These are phyloP conservation scores for Spodoptera exigua DNA, from an alignment of 2,888 invertebrate genomes.

Conservation along the genomic window DNA sequence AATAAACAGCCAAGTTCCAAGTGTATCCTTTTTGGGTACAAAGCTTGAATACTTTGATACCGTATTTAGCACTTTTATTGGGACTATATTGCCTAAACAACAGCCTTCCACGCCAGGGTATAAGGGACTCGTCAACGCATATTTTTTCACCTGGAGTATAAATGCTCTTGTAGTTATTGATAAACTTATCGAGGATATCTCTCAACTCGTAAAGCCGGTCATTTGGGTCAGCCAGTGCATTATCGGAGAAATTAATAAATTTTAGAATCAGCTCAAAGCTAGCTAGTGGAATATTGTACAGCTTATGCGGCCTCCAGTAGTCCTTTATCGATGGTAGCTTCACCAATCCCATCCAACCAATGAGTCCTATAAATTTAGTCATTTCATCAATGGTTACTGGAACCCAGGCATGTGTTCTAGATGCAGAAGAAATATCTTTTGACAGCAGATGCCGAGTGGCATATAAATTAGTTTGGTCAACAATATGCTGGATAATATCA, in stretches of 20 bases:
- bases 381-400: constrained; percentile 38
- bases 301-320: constrained; percentile 37
- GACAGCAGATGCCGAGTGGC: not conserved
- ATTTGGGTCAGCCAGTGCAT: constrained; percentile 24
- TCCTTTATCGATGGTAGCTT: constrained; percentile 49
- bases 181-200: constrained; percentile 41
- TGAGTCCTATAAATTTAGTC: constrained; percentile 25
- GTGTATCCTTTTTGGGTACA: constrained; percentile 57
- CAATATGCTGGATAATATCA: not conserved
- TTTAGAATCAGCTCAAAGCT: constrained; percentile 44
- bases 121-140: constrained; percentile 15
- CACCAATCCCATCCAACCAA: no score
- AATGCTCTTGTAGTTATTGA: constrained; percentile 34
- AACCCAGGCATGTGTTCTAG: constrained; percentile 17
- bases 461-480: not conserved
- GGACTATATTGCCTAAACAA: constrained; percentile 38
- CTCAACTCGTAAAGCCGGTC: constrained; percentile 35
- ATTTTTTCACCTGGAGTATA: constrained; percentile 35
- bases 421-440: not conserved
- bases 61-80: constrained; percentile 38
- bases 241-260: constrained; percentile 40
- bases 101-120: constrained; percentile 24
- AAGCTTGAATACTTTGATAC: constrained; percentile 62
- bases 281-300: constrained; percentile 34
- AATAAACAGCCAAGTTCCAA: constrained; percentile 46